These are phyloP conservation scores for Aleadryas rufinucha DNA, from an alignment of 2,113 vertebrate species.

Conservation along the genomic window DNA sequence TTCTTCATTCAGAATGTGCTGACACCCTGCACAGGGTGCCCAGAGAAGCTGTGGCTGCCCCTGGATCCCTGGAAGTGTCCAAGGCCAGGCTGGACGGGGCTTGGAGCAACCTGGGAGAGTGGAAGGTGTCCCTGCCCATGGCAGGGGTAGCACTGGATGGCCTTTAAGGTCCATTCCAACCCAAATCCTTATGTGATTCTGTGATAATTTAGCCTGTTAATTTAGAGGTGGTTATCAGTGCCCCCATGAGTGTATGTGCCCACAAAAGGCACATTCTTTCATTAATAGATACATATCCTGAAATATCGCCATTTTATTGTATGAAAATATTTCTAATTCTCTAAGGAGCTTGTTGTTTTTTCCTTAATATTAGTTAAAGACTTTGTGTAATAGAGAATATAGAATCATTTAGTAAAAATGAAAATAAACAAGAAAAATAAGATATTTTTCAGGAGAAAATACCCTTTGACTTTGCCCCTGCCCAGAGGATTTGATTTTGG, in stretches of 20 bases:
- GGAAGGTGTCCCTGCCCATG: neutral
- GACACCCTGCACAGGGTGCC: neutral
- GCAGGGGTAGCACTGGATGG: no score
- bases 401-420: neutral
- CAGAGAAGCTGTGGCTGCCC: neutral
- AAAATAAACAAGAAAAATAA: neutral
- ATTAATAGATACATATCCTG: neutral
- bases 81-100: accelerated
- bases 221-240: neutral
- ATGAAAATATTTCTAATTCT: neutral
- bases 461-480: neutral
- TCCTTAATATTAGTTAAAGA: neutral
- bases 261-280: neutral
- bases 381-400: neutral
- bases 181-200: neutral
- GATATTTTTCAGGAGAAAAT: neutral
- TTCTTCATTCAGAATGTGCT: no score
- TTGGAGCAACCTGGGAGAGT: accelerated
- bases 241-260: neutral
- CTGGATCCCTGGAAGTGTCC: neutral
- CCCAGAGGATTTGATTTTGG: neutral
- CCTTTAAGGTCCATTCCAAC: neutral
- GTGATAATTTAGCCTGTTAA: neutral
- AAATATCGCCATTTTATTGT: neutral
- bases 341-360: neutral